Percentiles rank a stretch among this genome's conserved stretches.
Evolutionary conservation across 2,888 invertebrate genomes (phyloP).

Genomic region (Dromius quadrimaculatus): DNA sequence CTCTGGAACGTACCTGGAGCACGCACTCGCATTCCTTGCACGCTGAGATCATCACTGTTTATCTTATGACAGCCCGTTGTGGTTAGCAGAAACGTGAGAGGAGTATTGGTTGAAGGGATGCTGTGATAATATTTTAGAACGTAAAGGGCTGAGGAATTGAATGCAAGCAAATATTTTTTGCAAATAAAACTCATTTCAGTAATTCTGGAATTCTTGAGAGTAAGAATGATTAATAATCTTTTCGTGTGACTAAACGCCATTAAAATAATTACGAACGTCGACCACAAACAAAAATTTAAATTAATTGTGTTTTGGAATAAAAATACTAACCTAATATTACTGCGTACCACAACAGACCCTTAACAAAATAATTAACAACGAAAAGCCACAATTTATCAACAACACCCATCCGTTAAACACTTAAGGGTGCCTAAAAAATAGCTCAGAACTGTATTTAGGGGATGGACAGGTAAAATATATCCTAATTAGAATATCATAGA

Average conservation of each 20-base stretch:
- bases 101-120: too few species aligned
- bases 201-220: constrained; percentile 4
- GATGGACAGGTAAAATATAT: too few species aligned
- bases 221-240: constrained; percentile 23
- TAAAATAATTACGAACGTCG: constrained; percentile 35
- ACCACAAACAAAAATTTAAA: constrained; percentile 32
- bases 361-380: constrained; percentile 46
- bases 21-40: too few species aligned
- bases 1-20: too few species aligned
- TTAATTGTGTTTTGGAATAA: constrained; percentile 39
- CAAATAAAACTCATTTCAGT: constrained; percentile 5
- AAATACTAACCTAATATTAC: constrained; percentile 36
- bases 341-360: constrained; percentile 36
- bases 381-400: constrained; percentile 44
- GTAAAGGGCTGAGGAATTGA: too few species aligned
- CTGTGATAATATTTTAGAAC: too few species aligned
- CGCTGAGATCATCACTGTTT: too few species aligned
- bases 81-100: too few species aligned
- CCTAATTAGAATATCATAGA: too few species aligned
- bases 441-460: too few species aligned
- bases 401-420: constrained; percentile 49
- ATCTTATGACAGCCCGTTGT: too few species aligned
- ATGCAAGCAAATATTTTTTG: too few species aligned
- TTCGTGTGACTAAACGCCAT: constrained; percentile 33
- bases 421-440: constrained; percentile 49